Conservation (phyloP, 1,140 invertebrate species). For the Achatina immaculata region DNA sequence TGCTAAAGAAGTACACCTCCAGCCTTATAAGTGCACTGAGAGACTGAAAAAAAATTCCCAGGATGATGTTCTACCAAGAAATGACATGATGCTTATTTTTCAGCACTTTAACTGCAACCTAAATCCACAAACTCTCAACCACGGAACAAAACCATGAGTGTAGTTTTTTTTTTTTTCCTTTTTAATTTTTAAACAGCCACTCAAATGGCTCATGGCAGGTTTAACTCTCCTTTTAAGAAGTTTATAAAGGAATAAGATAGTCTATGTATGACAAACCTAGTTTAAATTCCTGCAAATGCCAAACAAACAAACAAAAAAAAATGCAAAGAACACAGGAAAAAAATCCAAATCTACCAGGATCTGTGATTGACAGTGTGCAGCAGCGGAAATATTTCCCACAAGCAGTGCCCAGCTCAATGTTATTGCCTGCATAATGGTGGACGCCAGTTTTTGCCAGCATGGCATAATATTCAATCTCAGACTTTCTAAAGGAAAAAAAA, state of each 20-base stretch:
- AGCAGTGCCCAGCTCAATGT: slow-evolving; percentile 98
- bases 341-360: slow-evolving; percentile 82
- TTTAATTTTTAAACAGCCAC: too few relatives aligned
- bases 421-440: slow-evolving; percentile 99
- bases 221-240: neutral
- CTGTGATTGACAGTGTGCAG: slow-evolving; percentile 97
- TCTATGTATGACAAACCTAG: neutral
- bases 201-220: neutral
- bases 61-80: too few relatives aligned
- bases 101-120: too few relatives aligned
- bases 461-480: slow-evolving; percentile 99
- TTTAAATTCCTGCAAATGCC: neutral
- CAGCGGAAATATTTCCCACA: slow-evolving; percentile 99
- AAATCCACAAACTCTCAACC: too few relatives aligned
- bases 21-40: too few relatives aligned
- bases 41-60: too few relatives aligned
- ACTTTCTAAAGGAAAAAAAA: slow-evolving; percentile 86
- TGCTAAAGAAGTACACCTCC: too few relatives aligned
- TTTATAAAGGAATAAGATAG: neutral
- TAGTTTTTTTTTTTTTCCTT: neutral
- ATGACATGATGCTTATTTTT: too few relatives aligned
- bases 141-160: too few relatives aligned
- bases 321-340: too few relatives aligned
- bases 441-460: slow-evolving; percentile 99
- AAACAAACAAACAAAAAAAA: neutral